Base-by-base conservation (phyloP, 2,888 invertebrate species). In the Cheilosia vulpina region DNA sequence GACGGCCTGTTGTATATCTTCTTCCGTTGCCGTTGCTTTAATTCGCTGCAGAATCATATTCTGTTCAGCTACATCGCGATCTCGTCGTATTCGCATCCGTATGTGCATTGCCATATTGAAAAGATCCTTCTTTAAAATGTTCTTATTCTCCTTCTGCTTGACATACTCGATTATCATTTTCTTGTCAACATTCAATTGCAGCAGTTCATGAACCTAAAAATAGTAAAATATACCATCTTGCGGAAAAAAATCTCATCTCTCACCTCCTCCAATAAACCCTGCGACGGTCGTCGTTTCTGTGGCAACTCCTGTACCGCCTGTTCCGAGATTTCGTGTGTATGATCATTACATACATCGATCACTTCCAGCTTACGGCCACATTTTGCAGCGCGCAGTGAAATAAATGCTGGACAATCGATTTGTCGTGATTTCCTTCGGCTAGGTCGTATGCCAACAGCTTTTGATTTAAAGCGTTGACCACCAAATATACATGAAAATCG, bases 401-500 rank as follows among this genome's bases (percentile, higher is more conserved):
- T 92, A 83, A 92, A 92, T 9, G 92, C 92, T 31, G 92, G 92
- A 88, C 93, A 93, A 88, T 93, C 91, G 17, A 92, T 92, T 81
- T 92, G 89, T 87, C 92, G 91, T 2, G 92, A 91, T 91, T 92
- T 91, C 13, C 75, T 75, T 31, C 66, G 71, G 2, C 92, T 90
- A 72, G 91, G 90, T 69, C 93, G 88, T 62, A 90, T 88, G 4
- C 92, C 92, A 47, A 90, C 91, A 47, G 92, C 92, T 53, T 92
- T 89, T 4, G 92, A 90, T 43, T 91, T 88, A 83, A 92, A 92
- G 62, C 92, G 92, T 69, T 92, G 92, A 7, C 92, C 93, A 5
- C 93, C 93, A 79, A 92, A 92, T 58, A 93, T 92, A 79, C 93
- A 93, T 0, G 93, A 92, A 84, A 92, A 93, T 68, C 92, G 92